Evolutionary conservation across 2,888 invertebrate genomes (phyloP), one percentile per base, ranked within the genome.

Genomic region (Cancer borealis): DNA sequence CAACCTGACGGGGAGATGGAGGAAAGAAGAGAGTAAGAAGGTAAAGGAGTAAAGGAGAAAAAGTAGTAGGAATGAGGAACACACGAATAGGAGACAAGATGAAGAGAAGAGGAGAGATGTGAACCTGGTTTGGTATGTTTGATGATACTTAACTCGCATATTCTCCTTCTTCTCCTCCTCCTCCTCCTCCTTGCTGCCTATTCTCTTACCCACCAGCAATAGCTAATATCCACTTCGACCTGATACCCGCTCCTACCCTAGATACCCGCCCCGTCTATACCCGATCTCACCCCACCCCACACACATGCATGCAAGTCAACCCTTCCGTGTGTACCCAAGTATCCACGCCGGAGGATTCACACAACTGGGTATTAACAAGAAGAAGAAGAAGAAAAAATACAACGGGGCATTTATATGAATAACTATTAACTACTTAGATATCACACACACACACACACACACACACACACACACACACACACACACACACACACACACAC

Each of bases 401-500:
- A 39, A 39, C 54, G 14, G n/a, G n/a, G 66, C 21, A 66, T n/a
- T 66, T 66, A 66, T 66, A 21, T 66, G 5, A n/a, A n/a, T 66
- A 66, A 66, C 66, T 66, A 66, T 8, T n/a, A n/a, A 0, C 3
- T n/a, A 4, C 54, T 12, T 14, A 54, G 10, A 2, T 14, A 54
- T 14, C 54, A 54, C 54, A 54, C 54, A 54, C 54, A 54, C 54
- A 54, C 54, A 17, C 21, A 66, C 60, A 66, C 60, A 66, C 60
- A 79, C 79, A n/a, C 79, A n/a, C 79, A 79, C 26, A 73, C 79
- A 79, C 79, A 79, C 79, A 79, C 79, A 79, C 79, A 79, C 79
- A 79, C 79, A 79, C 79, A 79, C 79, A 79, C 79, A 79, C 79
- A 79, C 79, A 79, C 79, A 79, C 79, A 79, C 79, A 79, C 79